Evolutionary conservation across 2,888 invertebrate species (phyloP).

Genomic region (Scaptomyza polygonia): DNA sequence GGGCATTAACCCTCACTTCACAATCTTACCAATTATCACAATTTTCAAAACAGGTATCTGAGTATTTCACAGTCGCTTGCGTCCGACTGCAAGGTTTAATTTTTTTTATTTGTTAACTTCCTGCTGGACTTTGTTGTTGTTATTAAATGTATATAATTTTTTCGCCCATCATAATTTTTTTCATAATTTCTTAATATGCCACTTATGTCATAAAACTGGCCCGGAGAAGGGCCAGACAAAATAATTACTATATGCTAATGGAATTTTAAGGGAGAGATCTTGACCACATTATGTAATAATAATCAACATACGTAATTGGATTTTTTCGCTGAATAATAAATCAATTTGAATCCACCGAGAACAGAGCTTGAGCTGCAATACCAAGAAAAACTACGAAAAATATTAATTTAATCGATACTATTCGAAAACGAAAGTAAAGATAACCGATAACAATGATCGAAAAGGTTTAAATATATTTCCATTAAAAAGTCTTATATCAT

Average conservation of each 20-base stretch:
- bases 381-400: too few species aligned
- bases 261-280: background rate
- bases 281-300: conserved; percentile 30
- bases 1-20: too few species aligned
- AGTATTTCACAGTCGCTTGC: too few species aligned
- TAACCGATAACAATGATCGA: too few species aligned
- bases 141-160: conserved; percentile 21
- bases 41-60: too few species aligned
- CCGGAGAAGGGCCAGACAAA: background rate
- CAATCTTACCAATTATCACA: too few species aligned
- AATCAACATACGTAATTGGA: conserved; percentile 48
- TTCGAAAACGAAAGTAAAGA: too few species aligned
- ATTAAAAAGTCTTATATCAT: too few species aligned
- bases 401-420: too few species aligned
- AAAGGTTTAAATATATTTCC: too few species aligned
- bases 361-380: background rate
- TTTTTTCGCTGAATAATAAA: conserved; percentile 14
- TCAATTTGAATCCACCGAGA: background rate
- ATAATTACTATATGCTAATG: conserved; percentile 36
- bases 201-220: conserved; percentile 22
- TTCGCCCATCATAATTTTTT: conserved; percentile 1
- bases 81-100: too few species aligned
- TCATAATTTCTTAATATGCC: conserved; percentile 42
- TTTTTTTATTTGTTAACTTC: background rate
- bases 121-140: background rate